Evolutionary conservation across 2,888 invertebrate genomes (phyloP).

Genomic region (Gastracanthus pulcherrimus): DNA sequence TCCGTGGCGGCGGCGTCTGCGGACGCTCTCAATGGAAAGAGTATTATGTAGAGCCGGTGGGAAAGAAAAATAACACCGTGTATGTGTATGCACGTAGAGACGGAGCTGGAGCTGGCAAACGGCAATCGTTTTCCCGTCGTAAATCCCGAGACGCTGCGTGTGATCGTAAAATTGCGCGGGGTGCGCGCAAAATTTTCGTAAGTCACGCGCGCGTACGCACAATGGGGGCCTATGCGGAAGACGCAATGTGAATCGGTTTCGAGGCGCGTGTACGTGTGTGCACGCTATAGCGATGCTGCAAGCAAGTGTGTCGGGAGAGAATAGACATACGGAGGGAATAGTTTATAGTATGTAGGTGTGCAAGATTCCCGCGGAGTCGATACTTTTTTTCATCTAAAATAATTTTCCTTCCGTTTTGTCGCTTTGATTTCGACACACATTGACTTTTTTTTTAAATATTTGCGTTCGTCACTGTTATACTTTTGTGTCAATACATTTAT

Average conservation of each 20-base stretch:
- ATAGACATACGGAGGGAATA: too few species aligned
- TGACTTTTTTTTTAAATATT: too few species aligned
- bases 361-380: not conserved
- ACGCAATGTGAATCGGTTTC: not conserved
- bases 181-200: not conserved
- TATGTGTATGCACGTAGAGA: too few species aligned
- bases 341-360: too few species aligned
- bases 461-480: too few species aligned
- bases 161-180: too few species aligned
- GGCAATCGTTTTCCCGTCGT: conserved; percentile 8
- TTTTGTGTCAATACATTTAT: too few species aligned
- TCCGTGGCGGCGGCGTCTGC: too few species aligned
- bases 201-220: not conserved
- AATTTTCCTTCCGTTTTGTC: not conserved
- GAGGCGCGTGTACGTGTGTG: not conserved
- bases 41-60: too few species aligned
- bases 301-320: not conserved
- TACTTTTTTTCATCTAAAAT: not conserved
- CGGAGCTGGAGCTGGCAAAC: too few species aligned
- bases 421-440: not conserved
- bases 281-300: not conserved
- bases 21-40: too few species aligned
- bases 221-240: not conserved
- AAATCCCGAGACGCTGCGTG: not conserved
- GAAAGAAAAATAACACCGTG: not conserved